Evolutionary conservation across 2,888 invertebrate species (phyloP).

Genomic region (Parascotia fuliginaria): DNA sequence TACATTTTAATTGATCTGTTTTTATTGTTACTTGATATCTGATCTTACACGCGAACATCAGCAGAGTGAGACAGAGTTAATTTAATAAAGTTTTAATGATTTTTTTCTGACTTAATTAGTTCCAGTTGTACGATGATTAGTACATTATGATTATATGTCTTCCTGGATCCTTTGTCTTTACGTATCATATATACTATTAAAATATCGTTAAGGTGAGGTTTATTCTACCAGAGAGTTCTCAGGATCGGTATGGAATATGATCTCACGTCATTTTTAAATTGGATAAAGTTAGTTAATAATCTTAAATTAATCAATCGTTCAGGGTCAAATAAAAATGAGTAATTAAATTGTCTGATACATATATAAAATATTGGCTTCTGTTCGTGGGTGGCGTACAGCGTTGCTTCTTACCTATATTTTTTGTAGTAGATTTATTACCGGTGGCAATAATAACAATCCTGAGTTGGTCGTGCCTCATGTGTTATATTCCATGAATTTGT

Average conservation of each 20-base stretch:
- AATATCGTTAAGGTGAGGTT: too few relatives aligned
- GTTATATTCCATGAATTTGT: constrained; percentile 2
- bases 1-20: constrained; percentile 32
- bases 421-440: constrained; percentile 3
- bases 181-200: too few relatives aligned
- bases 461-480: background rate
- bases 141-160: background rate
- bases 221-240: too few relatives aligned
- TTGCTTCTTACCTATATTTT: constrained; percentile 1
- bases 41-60: constrained; percentile 32
- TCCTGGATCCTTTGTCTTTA: too few relatives aligned
- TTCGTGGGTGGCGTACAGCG: background rate
- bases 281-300: too few relatives aligned
- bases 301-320: background rate
- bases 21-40: constrained; percentile 31
- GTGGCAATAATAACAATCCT: constrained; percentile 5
- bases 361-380: background rate
- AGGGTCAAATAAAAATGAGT: background rate
- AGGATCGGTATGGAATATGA: too few relatives aligned
- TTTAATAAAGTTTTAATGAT: constrained; percentile 35
- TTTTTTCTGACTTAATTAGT: constrained; percentile 14
- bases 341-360: background rate
- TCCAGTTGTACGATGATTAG: background rate
- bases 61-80: constrained; percentile 18
- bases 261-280: too few relatives aligned